Conservation (phyloP, 2,888 invertebrate species). For the Orchesellides sinensis region DNA sequence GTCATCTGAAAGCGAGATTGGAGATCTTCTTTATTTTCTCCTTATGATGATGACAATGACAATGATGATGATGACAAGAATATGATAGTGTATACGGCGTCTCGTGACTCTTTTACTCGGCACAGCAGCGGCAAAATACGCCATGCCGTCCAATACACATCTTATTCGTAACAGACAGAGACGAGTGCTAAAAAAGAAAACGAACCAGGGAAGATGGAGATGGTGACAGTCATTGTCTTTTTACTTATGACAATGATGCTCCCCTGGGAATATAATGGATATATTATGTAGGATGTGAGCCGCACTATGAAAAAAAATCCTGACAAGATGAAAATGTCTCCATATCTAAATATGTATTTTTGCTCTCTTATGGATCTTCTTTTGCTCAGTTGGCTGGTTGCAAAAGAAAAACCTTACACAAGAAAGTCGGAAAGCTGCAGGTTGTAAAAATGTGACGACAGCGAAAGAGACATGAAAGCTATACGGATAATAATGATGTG, state of each 20-base stretch:
- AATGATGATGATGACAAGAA: slow-evolving; percentile 30
- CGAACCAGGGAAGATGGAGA: slow-evolving; percentile 8
- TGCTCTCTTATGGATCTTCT: background rate
- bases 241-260: slow-evolving; percentile 56
- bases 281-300: background rate
- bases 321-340: background rate
- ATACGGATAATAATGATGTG: background rate
- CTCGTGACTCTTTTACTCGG: slow-evolving; percentile 21
- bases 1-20: slow-evolving; percentile 54
- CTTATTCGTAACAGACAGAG: background rate
- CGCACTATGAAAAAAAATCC: background rate
- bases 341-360: background rate
- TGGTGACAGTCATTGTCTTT: slow-evolving; percentile 58
- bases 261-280: slow-evolving; percentile 51
- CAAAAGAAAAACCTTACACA: background rate
- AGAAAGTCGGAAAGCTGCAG: background rate
- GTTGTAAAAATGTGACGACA: slow-evolving; percentile 3
- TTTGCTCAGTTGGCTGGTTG: background rate
- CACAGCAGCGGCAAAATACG: slow-evolving; percentile 36
- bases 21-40: slow-evolving; percentile 41
- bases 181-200: background rate
- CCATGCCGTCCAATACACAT: slow-evolving; percentile 29
- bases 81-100: slow-evolving; percentile 1
- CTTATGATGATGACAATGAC: slow-evolving; percentile 43
- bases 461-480: background rate